A percentile compares a stretch with the other conserved stretches of the same genome.
Evolutionary conservation across 1,140 invertebrate species (phyloP).

Genomic region (Paralvinella palmiformis): DNA sequence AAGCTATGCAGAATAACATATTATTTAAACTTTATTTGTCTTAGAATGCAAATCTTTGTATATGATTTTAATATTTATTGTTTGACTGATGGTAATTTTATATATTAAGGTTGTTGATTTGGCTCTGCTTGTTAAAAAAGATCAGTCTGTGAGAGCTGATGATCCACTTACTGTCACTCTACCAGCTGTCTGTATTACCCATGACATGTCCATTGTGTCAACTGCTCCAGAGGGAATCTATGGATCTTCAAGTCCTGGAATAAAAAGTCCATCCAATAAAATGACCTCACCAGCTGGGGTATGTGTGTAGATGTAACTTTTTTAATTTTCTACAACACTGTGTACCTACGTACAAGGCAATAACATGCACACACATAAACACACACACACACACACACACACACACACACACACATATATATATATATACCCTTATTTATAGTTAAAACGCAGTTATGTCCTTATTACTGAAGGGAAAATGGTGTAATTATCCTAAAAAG

Average conservation of each 20-base stretch:
- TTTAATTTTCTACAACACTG: not conserved
- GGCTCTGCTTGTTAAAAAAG: slow-evolving; percentile 59
- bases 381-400: too few species aligned
- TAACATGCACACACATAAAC: not conserved
- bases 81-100: not conserved
- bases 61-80: not conserved
- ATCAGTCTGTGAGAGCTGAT: slow-evolving; percentile 51
- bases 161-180: slow-evolving; percentile 48
- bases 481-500: too few species aligned
- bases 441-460: too few species aligned
- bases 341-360: not conserved
- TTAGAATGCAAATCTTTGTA: too few species aligned
- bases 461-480: too few species aligned
- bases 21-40: not conserved
- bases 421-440: too few species aligned
- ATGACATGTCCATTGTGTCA: slow-evolving; percentile 23
- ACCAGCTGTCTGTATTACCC: slow-evolving; percentile 35
- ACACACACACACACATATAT: too few species aligned
- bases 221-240: not conserved
- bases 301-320: not conserved
- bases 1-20: slow-evolving; percentile 8
- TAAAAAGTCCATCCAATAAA: not conserved
- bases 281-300: not conserved
- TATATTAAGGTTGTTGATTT: slow-evolving; percentile 55
- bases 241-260: not conserved